These are phyloP conservation scores for Rhinichthys klamathensis DNA, from an alignment of 2,113 vertebrate species.

Conservation along the genomic window DNA sequence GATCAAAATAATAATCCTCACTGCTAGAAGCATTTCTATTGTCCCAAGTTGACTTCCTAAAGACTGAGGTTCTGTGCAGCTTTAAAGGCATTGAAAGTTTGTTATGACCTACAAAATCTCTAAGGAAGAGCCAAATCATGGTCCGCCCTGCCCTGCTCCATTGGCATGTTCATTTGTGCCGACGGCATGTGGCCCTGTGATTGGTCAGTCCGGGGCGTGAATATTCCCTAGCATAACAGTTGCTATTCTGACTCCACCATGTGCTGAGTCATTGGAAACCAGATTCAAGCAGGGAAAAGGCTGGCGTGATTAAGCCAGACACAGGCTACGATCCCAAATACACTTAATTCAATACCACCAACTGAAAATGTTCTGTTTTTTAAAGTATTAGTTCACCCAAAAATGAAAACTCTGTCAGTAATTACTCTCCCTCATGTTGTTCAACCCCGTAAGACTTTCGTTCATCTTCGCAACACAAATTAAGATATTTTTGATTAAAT, in stretches of 20 bases:
- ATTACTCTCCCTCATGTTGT: no score
- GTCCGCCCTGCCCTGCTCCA: not conserved
- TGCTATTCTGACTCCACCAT: slow-evolving; percentile 16
- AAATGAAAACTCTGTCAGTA: no score
- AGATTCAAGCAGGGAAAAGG: not conserved
- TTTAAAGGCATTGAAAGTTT: not conserved
- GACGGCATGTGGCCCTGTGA: slow-evolving; percentile 8
- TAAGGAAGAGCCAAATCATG: not conserved
- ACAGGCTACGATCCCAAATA: slow-evolving; percentile 1
- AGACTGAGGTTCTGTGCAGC: not conserved
- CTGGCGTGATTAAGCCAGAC: slow-evolving; percentile 13
- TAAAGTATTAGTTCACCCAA: no score
- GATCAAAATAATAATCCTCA: not conserved
- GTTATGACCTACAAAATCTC: not conserved
- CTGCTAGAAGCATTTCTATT: not conserved
- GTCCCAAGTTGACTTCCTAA: not conserved
- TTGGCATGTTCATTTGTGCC: slow-evolving; percentile 5
- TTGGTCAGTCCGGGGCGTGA: slow-evolving; percentile 28
- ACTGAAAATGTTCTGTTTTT: not conserved
- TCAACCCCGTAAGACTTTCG: no score
- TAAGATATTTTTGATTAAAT: no score
- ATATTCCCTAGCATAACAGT: slow-evolving; percentile 8
- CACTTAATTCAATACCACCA: not conserved
- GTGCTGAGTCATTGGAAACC: slow-evolving; percentile 28
- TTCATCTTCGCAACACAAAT: no score